A percentile compares a stretch with the other conserved stretches of the same genome.
These are phyloP conservation scores for Chelmon rostratus DNA, from an alignment of 2,797 vertebrate genomes.

Conservation along the genomic window DNA sequence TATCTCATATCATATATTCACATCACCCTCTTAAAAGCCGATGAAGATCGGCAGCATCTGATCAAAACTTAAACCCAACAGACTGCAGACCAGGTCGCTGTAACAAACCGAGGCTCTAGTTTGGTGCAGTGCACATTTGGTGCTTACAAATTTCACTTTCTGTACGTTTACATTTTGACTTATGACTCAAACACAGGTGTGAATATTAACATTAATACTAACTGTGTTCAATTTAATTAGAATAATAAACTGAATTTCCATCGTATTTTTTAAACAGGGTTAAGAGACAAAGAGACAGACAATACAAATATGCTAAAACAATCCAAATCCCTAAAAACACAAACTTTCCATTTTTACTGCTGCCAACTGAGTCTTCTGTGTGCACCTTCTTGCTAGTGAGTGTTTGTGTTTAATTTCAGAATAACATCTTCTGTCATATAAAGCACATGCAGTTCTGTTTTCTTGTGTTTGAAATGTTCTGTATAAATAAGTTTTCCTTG, in stretches of 20 bases:
- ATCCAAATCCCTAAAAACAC: not conserved
- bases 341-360: not conserved
- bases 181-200: not conserved
- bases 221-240: not conserved
- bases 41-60: not conserved
- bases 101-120: not conserved
- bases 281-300: not conserved
- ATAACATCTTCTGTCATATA: not conserved
- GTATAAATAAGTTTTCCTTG: not conserved
- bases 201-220: not conserved
- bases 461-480: not conserved
- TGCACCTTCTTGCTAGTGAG: not conserved
- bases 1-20: too few species aligned
- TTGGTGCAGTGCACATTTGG: not conserved
- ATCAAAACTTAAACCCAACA: not conserved
- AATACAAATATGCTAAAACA: not conserved
- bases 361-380: not conserved
- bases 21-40: not conserved
- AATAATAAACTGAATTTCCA: not conserved
- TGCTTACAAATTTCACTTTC: not conserved
- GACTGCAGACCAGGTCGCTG: not conserved
- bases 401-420: not conserved
- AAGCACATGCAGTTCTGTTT: not conserved
- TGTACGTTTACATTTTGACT: not conserved
- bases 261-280: not conserved